Evolutionary conservation across 2,888 invertebrate genomes (phyloP).

Genomic region (Polyommatus icarus): DNA sequence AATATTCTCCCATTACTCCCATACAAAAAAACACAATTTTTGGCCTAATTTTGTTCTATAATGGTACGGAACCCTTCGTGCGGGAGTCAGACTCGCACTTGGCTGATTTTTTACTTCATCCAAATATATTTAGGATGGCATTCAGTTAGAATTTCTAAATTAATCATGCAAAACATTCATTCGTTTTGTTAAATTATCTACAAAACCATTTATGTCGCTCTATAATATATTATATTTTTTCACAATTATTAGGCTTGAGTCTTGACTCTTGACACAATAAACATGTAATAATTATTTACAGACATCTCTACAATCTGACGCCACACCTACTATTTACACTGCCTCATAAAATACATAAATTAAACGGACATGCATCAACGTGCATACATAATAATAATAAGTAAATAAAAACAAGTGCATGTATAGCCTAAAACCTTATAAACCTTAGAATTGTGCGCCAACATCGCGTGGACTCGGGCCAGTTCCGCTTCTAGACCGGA

Average conservation of each 20-base stretch:
- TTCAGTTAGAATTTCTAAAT: not conserved
- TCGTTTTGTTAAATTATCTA: not conserved
- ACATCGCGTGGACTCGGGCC: constrained; percentile 89
- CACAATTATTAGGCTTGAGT: not conserved
- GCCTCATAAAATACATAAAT: constrained; percentile 1
- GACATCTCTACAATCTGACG: not conserved
- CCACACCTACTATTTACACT: not conserved
- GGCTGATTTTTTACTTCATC: not conserved
- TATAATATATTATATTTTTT: not conserved
- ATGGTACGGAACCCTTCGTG: too few species aligned
- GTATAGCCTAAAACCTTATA: constrained; percentile 83
- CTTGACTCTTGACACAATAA: too few species aligned
- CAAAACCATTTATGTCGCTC: not conserved
- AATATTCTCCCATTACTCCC: too few species aligned
- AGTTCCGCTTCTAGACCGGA: constrained; percentile 87
- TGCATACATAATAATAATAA: constrained; percentile 38
- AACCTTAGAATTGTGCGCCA: constrained; percentile 96
- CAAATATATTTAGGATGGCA: not conserved
- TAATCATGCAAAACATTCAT: constrained; percentile 10
- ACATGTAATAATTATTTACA: not conserved
- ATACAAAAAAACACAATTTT: too few species aligned
- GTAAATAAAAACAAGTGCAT: constrained; percentile 65
- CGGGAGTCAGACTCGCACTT: too few species aligned
- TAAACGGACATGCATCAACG: constrained; percentile 12
- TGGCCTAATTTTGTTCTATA: too few species aligned